These are phyloP conservation scores for Laterallus jamaicensis DNA, from an alignment of 2,113 vertebrate genomes.

Conservation along the genomic window DNA sequence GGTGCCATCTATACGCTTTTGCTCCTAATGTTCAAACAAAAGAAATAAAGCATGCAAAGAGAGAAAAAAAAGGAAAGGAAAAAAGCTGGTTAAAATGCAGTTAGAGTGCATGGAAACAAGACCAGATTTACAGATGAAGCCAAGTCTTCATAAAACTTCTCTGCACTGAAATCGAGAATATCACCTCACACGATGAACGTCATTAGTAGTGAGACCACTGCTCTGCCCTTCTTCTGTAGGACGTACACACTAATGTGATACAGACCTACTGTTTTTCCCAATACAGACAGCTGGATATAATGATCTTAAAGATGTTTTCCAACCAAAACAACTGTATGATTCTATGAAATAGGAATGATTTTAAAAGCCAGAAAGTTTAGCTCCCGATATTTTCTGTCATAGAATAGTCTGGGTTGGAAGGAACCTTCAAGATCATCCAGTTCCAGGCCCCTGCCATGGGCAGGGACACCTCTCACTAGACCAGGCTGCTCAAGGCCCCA, in stretches of 20 bases:
- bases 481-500: too few species aligned
- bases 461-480: too few species aligned
- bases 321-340: too few species aligned
- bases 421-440: too few species aligned
- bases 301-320: too few species aligned
- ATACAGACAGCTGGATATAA: background rate
- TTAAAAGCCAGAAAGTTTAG: background rate
- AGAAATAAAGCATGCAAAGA: conserved; percentile 73
- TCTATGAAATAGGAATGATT: background rate
- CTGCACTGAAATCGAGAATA: background rate
- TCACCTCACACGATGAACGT: background rate
- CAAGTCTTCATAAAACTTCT: background rate
- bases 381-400: background rate
- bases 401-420: too few species aligned
- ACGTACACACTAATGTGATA: background rate
- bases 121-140: conserved; percentile 40
- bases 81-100: conserved; percentile 76
- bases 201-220: background rate
- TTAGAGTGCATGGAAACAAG: conserved; percentile 59
- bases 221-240: background rate
- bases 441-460: too few species aligned
- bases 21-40: conserved; percentile 85
- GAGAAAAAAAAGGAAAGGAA: conserved; percentile 72
- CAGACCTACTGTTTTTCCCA: background rate
- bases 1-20: conserved; percentile 94